phyloP scores from a whole-genome alignment of 1,140 invertebrate species.

The Cyclina sinensis region DNA sequence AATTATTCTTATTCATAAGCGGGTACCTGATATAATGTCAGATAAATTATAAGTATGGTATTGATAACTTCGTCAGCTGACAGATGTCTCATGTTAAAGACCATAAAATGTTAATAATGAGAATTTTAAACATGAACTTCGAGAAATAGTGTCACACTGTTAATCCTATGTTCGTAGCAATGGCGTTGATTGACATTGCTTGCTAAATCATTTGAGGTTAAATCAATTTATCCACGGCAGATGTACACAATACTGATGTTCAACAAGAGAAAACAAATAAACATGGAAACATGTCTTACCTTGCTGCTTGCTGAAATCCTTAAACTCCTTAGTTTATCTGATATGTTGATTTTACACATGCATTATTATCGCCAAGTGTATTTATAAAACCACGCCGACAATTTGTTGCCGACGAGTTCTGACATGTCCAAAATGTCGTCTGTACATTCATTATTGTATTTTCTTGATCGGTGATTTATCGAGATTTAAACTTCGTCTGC shows the following conservation, averaged over 20 bases:
- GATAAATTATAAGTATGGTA: background rate
- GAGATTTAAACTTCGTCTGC: background rate
- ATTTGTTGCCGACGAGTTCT: slow-evolving; percentile 31
- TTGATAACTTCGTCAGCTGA: background rate
- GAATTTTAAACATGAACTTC: too few species aligned
- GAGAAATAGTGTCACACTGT: too few species aligned
- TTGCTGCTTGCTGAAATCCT: background rate
- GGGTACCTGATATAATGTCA: background rate
- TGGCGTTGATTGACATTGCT: too few species aligned
- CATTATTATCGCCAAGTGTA: background rate
- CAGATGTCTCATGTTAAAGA: background rate
- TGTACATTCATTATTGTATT: slow-evolving; percentile 24
- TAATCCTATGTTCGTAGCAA: too few species aligned
- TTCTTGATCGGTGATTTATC: background rate
- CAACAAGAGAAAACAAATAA: too few species aligned
- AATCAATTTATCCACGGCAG: too few species aligned
- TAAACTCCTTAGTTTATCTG: background rate
- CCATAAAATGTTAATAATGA: too few species aligned
- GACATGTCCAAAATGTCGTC: slow-evolving; percentile 3
- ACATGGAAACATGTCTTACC: background rate
- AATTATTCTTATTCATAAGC: background rate
- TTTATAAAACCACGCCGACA: slow-evolving; percentile 22
- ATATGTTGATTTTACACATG: background rate
- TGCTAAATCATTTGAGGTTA: too few species aligned
- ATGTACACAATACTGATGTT: too few species aligned